These are phyloP conservation scores for Aptenodytes patagonicus DNA, from an alignment of 2,113 vertebrate species.

Conservation along the genomic window DNA sequence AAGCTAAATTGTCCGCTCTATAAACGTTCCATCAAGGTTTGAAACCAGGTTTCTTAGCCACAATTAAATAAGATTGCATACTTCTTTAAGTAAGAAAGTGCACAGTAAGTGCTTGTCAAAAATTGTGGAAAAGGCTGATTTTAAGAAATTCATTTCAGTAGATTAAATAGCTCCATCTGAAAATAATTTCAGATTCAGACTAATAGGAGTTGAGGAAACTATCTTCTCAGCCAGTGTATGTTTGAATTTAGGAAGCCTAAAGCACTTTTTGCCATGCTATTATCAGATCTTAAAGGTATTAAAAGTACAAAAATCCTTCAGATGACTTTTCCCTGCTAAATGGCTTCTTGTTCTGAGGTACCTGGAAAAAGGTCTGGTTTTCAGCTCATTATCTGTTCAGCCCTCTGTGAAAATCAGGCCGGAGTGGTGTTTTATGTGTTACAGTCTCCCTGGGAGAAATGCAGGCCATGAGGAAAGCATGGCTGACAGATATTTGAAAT, in stretches of 20 bases:
- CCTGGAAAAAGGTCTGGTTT: neutral
- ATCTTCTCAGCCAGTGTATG: neutral
- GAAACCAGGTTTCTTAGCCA: neutral
- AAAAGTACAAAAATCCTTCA: neutral
- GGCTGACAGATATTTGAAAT: neutral
- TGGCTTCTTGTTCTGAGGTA: neutral
- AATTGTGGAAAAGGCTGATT: neutral
- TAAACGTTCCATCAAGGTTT: neutral
- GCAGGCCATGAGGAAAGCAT: neutral
- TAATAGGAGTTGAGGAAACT: neutral
- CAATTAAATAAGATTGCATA: neutral
- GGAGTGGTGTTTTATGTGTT: neutral
- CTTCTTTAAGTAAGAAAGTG: neutral
- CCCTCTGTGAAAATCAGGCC: neutral
- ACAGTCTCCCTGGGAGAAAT: neutral
- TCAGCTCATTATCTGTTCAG: neutral
- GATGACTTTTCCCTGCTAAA: neutral
- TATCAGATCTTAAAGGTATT: neutral
- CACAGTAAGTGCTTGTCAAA: neutral
- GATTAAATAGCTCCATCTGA: neutral
- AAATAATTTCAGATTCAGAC: neutral
- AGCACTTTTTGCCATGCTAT: neutral
- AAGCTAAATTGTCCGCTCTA: neutral
- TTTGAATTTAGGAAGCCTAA: neutral
- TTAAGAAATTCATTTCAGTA: neutral